Percentiles rank a stretch among this genome's conserved stretches.
phyloP scores from a whole-genome alignment of 1,140 invertebrate genomes.

The Diprion similis region DNA sequence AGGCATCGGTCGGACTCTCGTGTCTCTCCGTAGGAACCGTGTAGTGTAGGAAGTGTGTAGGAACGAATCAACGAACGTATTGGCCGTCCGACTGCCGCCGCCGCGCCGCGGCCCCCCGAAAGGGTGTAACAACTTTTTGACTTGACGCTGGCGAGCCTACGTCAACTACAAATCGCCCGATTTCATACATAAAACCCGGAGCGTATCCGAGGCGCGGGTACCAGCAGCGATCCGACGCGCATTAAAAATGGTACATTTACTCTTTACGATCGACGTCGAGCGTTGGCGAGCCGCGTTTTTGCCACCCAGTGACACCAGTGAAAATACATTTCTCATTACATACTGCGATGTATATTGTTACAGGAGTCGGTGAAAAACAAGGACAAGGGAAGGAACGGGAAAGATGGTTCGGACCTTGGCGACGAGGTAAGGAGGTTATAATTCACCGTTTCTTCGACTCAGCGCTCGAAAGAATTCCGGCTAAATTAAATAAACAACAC shows the following conservation, averaged over 20 bases:
- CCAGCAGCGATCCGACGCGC: background rate
- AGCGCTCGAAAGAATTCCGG: no score
- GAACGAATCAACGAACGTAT: no score
- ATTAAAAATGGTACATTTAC: slow-evolving; percentile 8
- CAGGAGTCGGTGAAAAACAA: slow-evolving; percentile 61
- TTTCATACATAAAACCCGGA: no score
- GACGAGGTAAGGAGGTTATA: slow-evolving; percentile 61
- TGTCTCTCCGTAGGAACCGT: background rate
- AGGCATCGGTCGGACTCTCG: slow-evolving; percentile 8
- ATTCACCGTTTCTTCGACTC: slow-evolving; percentile 2
- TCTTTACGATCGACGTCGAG: background rate
- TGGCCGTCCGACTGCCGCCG: background rate
- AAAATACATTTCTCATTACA: background rate
- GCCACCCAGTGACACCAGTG: background rate
- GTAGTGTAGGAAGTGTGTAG: no score
- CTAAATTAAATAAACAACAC: no score
- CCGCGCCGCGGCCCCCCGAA: background rate
- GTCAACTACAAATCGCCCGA: no score
- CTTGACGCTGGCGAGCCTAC: background rate
- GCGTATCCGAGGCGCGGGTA: background rate
- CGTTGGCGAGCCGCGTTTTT: slow-evolving; percentile 3
- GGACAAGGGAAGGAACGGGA: slow-evolving; percentile 59
- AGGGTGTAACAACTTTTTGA: slow-evolving; percentile 1
- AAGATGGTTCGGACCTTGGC: slow-evolving; percentile 55
- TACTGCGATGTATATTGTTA: slow-evolving; percentile 40